Evolutionary conservation across 1,140 invertebrate species (phyloP), one percentile per base, ranked within the genome.

Genomic region (Asbolus verrucosus): DNA sequence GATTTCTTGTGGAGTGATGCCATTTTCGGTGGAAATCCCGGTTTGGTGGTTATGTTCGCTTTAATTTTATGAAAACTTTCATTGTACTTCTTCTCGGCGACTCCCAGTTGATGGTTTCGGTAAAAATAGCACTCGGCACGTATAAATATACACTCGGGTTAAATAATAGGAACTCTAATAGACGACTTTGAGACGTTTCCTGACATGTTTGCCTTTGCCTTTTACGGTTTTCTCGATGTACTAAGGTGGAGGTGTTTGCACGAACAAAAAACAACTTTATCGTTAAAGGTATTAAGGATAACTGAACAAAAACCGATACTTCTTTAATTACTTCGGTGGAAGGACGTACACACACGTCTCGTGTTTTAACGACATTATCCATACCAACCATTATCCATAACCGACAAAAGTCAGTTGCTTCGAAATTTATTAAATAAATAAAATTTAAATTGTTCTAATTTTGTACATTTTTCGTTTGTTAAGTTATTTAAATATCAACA

Each of bases 1-100:
- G 85, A 86, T 81, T 84, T 84, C 79, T 88, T 88, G 41, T 84
- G 84, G 54, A 85, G 83, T 69, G 85, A 83, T 81, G 87, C 86
- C 87, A 87, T 84, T 76, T 63, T 36, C 36, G 50, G 63, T 38
- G 62, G 63, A 66, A 59, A 71, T 27, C 24, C 24, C 3, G 19
- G 2, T 70, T 73, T 66, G 30, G 41, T 69, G 62, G 43, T 70
- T 68, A 72, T 36, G 61, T 70, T 70, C 54, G 69, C 63, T 74
- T 75, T 33, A 76, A 71, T 62, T 70, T 68, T 43, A 68, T 69
- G 66, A n/a, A n/a, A n/a, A n/a, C n/a, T 69, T 60, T 65, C 70
- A 74, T 76, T 66, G 46, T 73, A n/a, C n/a, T n/a, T n/a, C n/a
- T n/a, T n/a, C n/a, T n/a, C n/a, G n/a, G n/a, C n/a, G 24, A 8